Conservation (phyloP, 2,888 invertebrate genomes). For the Drosophila ezoana region DNA sequence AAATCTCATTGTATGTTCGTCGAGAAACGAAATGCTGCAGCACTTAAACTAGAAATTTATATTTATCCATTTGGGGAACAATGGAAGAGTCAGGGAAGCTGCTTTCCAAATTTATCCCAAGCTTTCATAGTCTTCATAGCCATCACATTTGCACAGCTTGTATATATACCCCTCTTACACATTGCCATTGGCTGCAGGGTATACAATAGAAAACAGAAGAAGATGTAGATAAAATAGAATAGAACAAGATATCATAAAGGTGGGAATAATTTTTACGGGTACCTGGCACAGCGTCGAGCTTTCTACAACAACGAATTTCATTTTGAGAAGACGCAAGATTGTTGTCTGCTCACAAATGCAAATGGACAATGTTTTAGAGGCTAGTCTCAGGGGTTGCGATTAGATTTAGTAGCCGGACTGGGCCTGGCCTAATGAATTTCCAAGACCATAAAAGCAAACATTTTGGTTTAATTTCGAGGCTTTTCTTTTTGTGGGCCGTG, state of each 20-base stretch:
- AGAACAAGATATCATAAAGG: constrained; percentile 60
- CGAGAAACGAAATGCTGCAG: too few relatives aligned
- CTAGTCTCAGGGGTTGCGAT: constrained; percentile 55
- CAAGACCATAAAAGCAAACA: constrained; percentile 57
- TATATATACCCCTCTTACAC: background rate
- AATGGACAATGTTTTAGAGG: constrained; percentile 71
- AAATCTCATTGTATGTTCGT: too few relatives aligned
- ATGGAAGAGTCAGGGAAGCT: too few relatives aligned
- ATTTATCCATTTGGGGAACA: background rate
- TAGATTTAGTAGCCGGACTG: constrained; percentile 40
- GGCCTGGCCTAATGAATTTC: constrained; percentile 67
- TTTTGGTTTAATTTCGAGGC: constrained; percentile 54
- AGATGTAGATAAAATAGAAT: constrained; percentile 27
- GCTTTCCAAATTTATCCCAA: too few relatives aligned
- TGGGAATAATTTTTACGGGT: constrained; percentile 72
- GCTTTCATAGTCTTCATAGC: too few relatives aligned
- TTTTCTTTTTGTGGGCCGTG: constrained; percentile 59
- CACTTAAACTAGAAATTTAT: background rate
- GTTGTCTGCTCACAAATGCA: constrained; percentile 60
- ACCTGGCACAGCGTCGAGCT: constrained; percentile 40
- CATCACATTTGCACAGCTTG: background rate
- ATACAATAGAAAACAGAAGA: constrained; percentile 19
- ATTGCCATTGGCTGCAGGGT: background rate
- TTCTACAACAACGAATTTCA: constrained; percentile 52
- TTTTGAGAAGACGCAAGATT: constrained; percentile 33